These are phyloP conservation scores for Papilio protenor DNA, from an alignment of 2,888 invertebrate genomes.

Conservation along the genomic window DNA sequence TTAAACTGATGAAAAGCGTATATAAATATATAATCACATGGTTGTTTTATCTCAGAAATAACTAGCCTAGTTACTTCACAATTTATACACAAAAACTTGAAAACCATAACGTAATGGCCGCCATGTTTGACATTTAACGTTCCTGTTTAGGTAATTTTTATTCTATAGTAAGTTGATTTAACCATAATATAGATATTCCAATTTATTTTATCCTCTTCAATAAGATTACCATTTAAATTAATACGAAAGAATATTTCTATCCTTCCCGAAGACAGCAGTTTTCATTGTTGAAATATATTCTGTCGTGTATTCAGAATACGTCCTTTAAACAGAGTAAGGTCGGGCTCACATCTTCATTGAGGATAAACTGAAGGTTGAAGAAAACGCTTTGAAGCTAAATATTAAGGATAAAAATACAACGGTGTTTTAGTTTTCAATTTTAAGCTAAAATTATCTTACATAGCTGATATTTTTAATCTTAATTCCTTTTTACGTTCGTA, in stretches of 20 bases:
- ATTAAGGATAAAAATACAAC: background rate
- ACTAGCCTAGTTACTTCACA: no score
- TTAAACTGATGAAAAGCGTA: background rate
- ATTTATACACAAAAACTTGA: background rate
- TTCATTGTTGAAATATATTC: constrained; percentile 2
- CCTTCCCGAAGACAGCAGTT: background rate
- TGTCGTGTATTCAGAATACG: background rate
- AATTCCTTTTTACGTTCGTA: background rate
- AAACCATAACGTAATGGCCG: background rate
- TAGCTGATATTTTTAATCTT: background rate
- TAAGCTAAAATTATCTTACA: background rate
- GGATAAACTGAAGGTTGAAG: constrained; percentile 14
- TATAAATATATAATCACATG: background rate
- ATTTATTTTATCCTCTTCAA: background rate
- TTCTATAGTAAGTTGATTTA: background rate
- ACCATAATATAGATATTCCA: background rate
- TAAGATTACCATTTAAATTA: background rate
- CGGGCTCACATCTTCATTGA: background rate
- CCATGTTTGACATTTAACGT: background rate
- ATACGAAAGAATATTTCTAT: background rate
- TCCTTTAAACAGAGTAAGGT: constrained; percentile 15
- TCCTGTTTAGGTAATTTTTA: no score
- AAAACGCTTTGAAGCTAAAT: background rate
- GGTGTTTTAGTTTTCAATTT: background rate
- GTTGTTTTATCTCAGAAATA: background rate